phyloP scores from a whole-genome alignment of 1,140 invertebrate species.

The Augochlora pura region DNA sequence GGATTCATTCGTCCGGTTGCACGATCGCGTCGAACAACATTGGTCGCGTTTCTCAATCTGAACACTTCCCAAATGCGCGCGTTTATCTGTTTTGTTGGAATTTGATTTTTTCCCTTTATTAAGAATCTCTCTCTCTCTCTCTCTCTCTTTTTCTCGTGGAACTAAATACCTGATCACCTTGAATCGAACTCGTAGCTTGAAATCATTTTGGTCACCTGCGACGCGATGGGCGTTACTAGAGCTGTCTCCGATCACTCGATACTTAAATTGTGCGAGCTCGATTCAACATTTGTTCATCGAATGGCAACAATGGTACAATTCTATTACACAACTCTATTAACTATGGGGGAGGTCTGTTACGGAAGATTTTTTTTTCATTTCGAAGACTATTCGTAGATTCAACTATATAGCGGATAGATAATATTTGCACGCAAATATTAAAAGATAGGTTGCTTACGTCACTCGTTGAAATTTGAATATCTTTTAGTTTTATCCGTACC shows the following conservation, averaged over 20 bases:
- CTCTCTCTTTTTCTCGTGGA: neutral
- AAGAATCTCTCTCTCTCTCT: neutral
- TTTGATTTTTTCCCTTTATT: slow-evolving; percentile 26
- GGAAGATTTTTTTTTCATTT: no score
- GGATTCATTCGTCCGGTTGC: neutral
- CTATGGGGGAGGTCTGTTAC: no score
- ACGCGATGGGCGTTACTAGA: neutral
- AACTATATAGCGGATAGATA: no score
- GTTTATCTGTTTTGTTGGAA: neutral
- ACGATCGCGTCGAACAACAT: neutral
- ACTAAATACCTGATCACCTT: slow-evolving; percentile 31
- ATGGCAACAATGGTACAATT: no score
- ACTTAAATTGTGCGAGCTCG: neutral
- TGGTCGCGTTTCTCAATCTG: neutral
- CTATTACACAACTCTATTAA: no score
- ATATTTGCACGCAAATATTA: neutral
- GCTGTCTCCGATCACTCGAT: neutral
- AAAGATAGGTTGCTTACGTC: no score
- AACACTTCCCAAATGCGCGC: neutral
- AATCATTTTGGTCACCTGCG: neutral
- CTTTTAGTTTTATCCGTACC: neutral
- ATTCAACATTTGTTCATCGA: neutral
- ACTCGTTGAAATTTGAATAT: neutral
- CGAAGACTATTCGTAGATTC: no score
- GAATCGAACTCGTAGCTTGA: slow-evolving; percentile 23